phyloP scores from a whole-genome alignment of 2,888 invertebrate species.

The Bellardia bayeri region DNA sequence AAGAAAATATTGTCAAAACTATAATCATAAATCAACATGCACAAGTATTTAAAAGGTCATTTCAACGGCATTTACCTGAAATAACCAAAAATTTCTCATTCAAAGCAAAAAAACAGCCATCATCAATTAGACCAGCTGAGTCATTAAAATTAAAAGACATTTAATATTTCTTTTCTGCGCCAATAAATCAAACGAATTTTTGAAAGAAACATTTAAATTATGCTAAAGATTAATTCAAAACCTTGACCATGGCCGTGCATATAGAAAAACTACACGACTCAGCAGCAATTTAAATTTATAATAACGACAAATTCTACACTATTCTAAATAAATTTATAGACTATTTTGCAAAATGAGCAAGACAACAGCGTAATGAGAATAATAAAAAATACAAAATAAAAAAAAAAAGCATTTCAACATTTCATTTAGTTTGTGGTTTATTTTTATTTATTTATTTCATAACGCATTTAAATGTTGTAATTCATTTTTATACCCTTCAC shows the following conservation, averaged over 20 bases:
- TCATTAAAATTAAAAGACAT: conserved; percentile 16
- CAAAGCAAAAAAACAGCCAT: neutral
- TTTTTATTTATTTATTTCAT: conserved; percentile 30
- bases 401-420: conserved; percentile 10
- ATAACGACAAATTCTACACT: conserved; percentile 21
- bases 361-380: conserved; percentile 8
- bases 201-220: conserved; percentile 36
- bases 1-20: neutral
- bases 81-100: neutral
- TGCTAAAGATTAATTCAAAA: conserved; percentile 33
- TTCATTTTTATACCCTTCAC: no score
- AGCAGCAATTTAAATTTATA: conserved; percentile 33
- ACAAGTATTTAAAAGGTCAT: neutral
- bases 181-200: conserved; percentile 50
- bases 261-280: neutral
- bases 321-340: conserved; percentile 16
- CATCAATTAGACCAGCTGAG: conserved; percentile 1
- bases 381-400: neutral
- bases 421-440: conserved; percentile 28
- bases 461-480: conserved; percentile 39
- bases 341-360: conserved; percentile 22
- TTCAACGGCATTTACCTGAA: neutral
- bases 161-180: conserved; percentile 1
- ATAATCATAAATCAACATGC: neutral
- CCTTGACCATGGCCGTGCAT: conserved; percentile 58